These are phyloP conservation scores for Venusia cambrica DNA, from an alignment of 2,888 invertebrate species.

Conservation along the genomic window DNA sequence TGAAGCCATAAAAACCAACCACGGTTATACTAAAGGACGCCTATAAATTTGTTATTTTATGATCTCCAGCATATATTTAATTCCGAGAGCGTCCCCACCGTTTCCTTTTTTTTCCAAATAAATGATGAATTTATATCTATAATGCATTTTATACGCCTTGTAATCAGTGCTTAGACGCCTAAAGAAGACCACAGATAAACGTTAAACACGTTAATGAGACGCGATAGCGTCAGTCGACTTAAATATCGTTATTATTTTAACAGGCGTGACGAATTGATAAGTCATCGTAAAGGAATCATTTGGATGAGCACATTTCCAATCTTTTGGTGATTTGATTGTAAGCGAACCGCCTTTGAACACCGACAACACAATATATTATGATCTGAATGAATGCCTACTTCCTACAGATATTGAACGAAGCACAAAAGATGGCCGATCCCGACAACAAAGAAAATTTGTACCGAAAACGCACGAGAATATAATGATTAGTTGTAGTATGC, in stretches of 20 bases:
- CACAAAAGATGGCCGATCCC: conserved; percentile 55
- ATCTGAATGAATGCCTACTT: conserved; percentile 47
- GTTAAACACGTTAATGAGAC: conserved; percentile 52
- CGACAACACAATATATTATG: conserved; percentile 47
- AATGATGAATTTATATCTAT: conserved; percentile 71
- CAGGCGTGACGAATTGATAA: conserved; percentile 36
- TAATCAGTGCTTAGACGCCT: conserved; percentile 61
- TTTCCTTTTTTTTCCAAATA: conserved; percentile 72
- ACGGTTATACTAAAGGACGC: conserved; percentile 76
- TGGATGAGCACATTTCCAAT: conserved; percentile 32
- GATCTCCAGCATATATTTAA: conserved; percentile 75
- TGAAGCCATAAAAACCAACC: conserved; percentile 75
- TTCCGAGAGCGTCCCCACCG: conserved; percentile 68
- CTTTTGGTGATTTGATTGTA: conserved; percentile 41
- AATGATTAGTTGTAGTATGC: conserved; percentile 26
- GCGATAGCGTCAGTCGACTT: conserved; percentile 44
- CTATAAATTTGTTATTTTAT: conserved; percentile 80
- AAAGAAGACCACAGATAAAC: conserved; percentile 40
- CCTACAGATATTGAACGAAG: conserved; percentile 55
- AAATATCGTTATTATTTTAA: conserved; percentile 47
- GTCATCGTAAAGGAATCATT: conserved; percentile 38
- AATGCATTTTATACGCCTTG: conserved; percentile 58
- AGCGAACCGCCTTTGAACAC: conserved; percentile 50
- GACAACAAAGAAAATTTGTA: conserved; percentile 54
- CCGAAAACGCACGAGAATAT: conserved; percentile 47